Evolutionary conservation across 2,797 vertebrate species (phyloP).

Genomic region (Pantherophis vulpinus): DNA sequence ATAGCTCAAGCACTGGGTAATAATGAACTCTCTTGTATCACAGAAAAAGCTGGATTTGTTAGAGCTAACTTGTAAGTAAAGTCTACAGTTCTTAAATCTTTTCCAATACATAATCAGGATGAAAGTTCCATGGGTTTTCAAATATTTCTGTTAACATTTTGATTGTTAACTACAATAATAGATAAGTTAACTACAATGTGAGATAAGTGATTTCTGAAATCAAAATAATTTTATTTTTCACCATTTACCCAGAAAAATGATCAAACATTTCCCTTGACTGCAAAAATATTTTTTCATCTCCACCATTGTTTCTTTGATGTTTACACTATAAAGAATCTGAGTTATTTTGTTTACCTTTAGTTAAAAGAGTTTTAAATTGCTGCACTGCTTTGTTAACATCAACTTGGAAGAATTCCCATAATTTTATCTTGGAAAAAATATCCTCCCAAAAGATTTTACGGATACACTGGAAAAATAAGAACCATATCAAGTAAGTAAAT

Average conservation of each 20-base stretch:
- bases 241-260: neutral
- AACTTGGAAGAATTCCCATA: constrained; percentile 97
- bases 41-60: neutral
- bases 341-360: constrained; percentile 70
- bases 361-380: constrained; percentile 81
- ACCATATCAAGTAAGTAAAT: neutral
- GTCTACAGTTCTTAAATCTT: neutral
- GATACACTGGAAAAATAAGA: constrained; percentile 74
- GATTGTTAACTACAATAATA: neutral
- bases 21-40: neutral
- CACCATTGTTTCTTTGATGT: neutral
- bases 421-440: constrained; percentile 81
- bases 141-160: neutral
- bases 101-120: neutral
- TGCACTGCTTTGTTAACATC: constrained; percentile 79
- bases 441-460: constrained; percentile 83
- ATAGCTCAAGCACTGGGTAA: neutral
- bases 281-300: neutral
- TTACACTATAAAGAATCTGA: neutral
- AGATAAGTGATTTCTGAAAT: neutral
- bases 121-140: neutral
- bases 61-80: neutral
- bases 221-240: neutral
- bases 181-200: too few relatives aligned
- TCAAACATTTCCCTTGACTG: neutral